phyloP scores from a whole-genome alignment of 2,113 vertebrate genomes.

The Leptosomus discolor region DNA sequence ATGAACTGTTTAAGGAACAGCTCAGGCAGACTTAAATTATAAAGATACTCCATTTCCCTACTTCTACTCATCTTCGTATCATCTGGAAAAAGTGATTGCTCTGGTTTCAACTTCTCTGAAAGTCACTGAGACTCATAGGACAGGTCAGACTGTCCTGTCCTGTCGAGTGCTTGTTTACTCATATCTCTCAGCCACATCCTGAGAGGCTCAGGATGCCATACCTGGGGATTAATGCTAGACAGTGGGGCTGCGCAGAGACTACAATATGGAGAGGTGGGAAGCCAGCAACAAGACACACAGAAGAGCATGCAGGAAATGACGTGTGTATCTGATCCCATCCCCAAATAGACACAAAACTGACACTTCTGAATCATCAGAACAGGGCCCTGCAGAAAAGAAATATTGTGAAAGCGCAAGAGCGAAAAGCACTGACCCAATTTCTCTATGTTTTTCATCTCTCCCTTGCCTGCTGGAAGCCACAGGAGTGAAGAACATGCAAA shows the following conservation, averaged over 20 bases:
- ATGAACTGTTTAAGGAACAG: neutral
- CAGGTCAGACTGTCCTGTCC: neutral
- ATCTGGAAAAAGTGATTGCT: neutral
- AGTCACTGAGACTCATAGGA: neutral
- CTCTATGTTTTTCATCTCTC: neutral
- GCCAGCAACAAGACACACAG: neutral
- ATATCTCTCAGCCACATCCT: neutral
- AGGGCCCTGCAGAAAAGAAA: neutral
- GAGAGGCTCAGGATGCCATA: neutral
- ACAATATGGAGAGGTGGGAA: neutral
- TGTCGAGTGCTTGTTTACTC: neutral
- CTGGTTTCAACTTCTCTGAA: neutral
- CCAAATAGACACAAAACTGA: neutral
- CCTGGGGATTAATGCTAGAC: neutral
- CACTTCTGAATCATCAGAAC: neutral
- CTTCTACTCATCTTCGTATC: neutral
- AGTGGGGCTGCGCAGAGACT: neutral
- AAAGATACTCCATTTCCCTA: neutral
- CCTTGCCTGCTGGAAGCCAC: neutral
- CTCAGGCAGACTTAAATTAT: neutral
- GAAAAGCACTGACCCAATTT: neutral
- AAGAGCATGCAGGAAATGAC: neutral
- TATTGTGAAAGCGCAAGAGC: neutral
- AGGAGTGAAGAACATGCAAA: neutral
- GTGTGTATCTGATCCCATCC: neutral